Evolutionary conservation across 92 coral and sea anemone genomes (phyloP), one percentile per base, ranked within the genome.

Genomic region (Blastomussa wellsi): DNA sequence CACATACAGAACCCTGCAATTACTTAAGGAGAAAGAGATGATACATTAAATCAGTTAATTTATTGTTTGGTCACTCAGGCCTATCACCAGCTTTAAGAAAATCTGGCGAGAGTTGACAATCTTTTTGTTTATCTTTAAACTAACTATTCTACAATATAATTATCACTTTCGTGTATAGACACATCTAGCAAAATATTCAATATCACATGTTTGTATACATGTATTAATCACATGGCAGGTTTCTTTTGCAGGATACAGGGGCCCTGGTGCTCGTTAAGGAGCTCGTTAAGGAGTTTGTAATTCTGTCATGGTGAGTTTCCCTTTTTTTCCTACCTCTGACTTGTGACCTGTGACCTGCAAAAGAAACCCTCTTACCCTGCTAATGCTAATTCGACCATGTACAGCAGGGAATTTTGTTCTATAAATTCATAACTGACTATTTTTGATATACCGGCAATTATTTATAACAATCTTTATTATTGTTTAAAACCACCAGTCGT

Each of bases 401-500:
- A 2, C 57, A 48, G 53, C 11, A 48, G 1, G 12, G 11, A 5
- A 48, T 1, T 48, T 5, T 48, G 53, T 48, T 48, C 53, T 48
- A 48, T 48, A 48, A 48, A 13, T 48, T 7, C 53, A 48, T 13
- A 48, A 48, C 53, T 48, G 53, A 13, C 53, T 7, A 7, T 5
- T 48, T 48, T 48, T 1, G 16, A 9, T 48, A 48, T 48, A 1
- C 5, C 11, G 1, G 7, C 11, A 9, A 7, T 5, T 48, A 5
- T 51, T 14, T 51, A 51, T 15, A 51, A 66, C 22, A 17, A 51
- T 17, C 16, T 62, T 62, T 4, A 62, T 26, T 62, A 62, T 62
- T 20, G 38, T 35, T 83, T 39, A 83, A 8, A 83, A 7, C 87
- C 87, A 74, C 87, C 87, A 83, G 60, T 83, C 86, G 28, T 89